These are phyloP conservation scores for Sylvilagus floridanus DNA, from an alignment of 2,797 vertebrate species.

Conservation along the genomic window DNA sequence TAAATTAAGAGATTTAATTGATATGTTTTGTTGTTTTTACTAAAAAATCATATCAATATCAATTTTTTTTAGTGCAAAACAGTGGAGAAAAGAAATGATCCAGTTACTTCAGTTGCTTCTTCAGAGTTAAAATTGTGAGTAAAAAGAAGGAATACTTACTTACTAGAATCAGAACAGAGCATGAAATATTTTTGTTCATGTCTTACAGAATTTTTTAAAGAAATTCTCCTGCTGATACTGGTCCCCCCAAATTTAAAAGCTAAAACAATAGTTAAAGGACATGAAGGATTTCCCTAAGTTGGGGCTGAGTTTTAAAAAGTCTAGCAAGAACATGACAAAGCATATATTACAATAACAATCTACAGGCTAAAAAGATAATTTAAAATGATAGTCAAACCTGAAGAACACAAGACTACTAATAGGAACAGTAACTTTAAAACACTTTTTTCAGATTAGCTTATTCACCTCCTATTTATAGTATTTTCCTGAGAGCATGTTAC, in stretches of 20 bases:
- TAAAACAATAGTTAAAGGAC: constrained; percentile 7
- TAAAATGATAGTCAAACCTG: neutral
- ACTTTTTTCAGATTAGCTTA: neutral
- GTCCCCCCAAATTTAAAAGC: constrained; percentile 14
- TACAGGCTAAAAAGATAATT: neutral
- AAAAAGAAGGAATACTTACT: constrained; percentile 44
- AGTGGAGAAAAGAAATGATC: constrained; percentile 53
- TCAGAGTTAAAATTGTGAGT: constrained; percentile 52
- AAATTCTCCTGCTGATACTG: constrained; percentile 1
- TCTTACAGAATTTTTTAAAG: constrained; percentile 8
- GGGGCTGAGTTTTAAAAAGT: neutral
- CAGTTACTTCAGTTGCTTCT: neutral
- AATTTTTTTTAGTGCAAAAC: constrained; percentile 22
- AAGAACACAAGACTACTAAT: constrained; percentile 7
- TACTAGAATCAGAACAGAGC: constrained; percentile 36
- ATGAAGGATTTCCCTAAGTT: neutral
- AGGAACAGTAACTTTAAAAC: neutral
- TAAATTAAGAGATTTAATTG: neutral
- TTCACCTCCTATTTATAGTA: neutral
- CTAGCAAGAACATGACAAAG: constrained; percentile 35
- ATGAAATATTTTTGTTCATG: constrained; percentile 37
- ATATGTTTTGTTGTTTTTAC: constrained; percentile 26
- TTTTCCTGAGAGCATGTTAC: neutral
- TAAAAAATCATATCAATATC: neutral
- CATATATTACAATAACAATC: neutral